Conservation (phyloP, 37 sponge, comb jelly and placozoan species). For the Halichondria panicea region DNA sequence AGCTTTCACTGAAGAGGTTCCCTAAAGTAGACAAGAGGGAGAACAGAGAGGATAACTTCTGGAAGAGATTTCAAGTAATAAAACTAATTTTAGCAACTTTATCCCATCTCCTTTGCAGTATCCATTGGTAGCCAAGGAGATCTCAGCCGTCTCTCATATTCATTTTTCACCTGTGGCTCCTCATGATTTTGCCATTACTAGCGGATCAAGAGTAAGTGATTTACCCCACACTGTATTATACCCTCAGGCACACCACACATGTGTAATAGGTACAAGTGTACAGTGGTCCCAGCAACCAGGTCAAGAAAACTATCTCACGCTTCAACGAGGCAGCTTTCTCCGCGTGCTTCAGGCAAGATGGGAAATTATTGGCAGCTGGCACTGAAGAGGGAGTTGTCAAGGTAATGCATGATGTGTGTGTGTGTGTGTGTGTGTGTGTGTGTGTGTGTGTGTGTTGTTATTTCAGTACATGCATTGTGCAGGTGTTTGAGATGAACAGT, state of each 20-base stretch:
- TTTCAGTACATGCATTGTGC: not conserved
- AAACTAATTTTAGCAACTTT: not conserved
- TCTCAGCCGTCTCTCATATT: slow-evolving; percentile 61
- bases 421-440: slow-evolving; percentile 22
- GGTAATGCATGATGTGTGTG: slow-evolving; percentile 43
- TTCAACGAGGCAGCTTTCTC: slow-evolving; percentile 85
- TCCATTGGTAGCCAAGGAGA: slow-evolving; percentile 75
- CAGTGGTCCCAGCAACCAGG: slow-evolving; percentile 49
- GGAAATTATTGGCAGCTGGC: slow-evolving; percentile 87
- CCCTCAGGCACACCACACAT: not conserved
- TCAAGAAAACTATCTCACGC: slow-evolving; percentile 70
- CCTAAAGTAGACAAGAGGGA: slow-evolving; percentile 30
- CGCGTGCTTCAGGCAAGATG: slow-evolving; percentile 84
- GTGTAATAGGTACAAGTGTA: slow-evolving; percentile 81
- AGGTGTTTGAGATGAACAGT: slow-evolving; percentile 82
- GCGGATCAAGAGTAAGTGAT: slow-evolving; percentile 71
- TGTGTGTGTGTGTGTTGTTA: too few relatives aligned
- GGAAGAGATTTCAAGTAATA: slow-evolving; percentile 76
- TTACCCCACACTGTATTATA: not conserved
- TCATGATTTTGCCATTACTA: slow-evolving; percentile 88
- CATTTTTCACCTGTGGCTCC: slow-evolving; percentile 75
- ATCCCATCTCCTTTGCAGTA: slow-evolving; percentile 39
- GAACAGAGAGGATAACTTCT: slow-evolving; percentile 61
- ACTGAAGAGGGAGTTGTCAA: slow-evolving; percentile 81
- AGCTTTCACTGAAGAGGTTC: slow-evolving; percentile 49